Percentiles rank a stretch among this genome's conserved stretches.
These are phyloP conservation scores for Mythimna loreyi DNA, from an alignment of 2,888 invertebrate species.

Conservation along the genomic window DNA sequence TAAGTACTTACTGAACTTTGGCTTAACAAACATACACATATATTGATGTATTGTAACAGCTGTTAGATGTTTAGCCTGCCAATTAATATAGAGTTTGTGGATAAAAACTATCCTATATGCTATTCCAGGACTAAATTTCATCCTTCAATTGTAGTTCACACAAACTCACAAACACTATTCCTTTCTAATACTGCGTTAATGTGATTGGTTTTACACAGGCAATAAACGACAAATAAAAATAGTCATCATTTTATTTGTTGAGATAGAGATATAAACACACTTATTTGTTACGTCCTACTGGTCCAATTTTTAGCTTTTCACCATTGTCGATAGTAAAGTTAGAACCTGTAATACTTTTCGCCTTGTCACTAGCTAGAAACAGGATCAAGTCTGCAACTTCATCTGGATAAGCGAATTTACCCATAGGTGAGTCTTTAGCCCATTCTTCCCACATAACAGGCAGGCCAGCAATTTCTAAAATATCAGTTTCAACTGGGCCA, in stretches of 20 bases:
- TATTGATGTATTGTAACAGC: too few species aligned
- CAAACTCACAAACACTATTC: too few species aligned
- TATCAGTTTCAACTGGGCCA: constrained; percentile 90
- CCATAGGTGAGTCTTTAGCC: neutral
- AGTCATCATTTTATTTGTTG: neutral
- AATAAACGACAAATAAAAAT: too few species aligned
- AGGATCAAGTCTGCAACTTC: constrained; percentile 44
- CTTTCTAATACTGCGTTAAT: too few species aligned
- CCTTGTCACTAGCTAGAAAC: constrained; percentile 43
- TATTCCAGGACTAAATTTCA: too few species aligned
- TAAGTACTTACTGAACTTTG: too few species aligned
- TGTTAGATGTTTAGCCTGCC: too few species aligned
- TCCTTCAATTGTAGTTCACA: too few species aligned
- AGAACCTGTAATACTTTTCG: constrained; percentile 49
- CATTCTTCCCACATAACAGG: constrained; percentile 31
- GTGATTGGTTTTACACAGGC: too few species aligned
- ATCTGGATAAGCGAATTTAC: constrained; percentile 30
- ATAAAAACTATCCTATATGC: too few species aligned
- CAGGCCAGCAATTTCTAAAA: constrained; percentile 38
- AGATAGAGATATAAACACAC: too few species aligned
- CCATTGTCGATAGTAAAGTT: constrained; percentile 44
- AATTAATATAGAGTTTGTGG: too few species aligned
- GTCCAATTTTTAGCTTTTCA: neutral
- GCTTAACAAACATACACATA: neutral
- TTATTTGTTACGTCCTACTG: neutral